Conservation (phyloP, 2,888 invertebrate species). For the Agonopterix subpropinquella region DNA sequence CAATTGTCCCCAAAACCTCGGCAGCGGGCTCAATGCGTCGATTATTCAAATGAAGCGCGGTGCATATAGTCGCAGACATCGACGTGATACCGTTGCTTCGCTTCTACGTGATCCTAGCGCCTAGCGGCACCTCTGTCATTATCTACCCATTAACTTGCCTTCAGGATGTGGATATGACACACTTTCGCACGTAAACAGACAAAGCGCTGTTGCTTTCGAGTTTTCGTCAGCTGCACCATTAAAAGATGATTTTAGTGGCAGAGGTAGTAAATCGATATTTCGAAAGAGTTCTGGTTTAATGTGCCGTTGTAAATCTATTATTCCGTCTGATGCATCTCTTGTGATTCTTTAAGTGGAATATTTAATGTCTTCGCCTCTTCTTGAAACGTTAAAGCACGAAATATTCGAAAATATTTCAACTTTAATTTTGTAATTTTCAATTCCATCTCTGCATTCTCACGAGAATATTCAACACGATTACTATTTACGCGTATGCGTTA, state of each 20-base stretch:
- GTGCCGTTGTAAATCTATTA: too few species aligned
- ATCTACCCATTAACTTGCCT: constrained; percentile 42
- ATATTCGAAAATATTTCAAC: too few species aligned
- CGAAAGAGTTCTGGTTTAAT: too few species aligned
- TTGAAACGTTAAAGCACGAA: too few species aligned
- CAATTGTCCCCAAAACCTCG: constrained; percentile 17
- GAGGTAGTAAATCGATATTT: too few species aligned
- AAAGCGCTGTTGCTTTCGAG: constrained; percentile 16
- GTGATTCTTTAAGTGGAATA: too few species aligned
- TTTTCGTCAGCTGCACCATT: too few species aligned
- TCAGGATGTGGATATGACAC: constrained; percentile 50
- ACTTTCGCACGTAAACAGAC: constrained; percentile 38
- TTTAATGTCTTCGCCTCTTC: too few species aligned
- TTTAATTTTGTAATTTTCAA: too few species aligned
- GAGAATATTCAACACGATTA: constrained; percentile 30
- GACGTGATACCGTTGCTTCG: constrained; percentile 51
- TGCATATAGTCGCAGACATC: constrained; percentile 28
- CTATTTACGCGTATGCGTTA: constrained; percentile 44
- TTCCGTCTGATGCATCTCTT: too few species aligned
- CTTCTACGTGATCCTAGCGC: constrained; percentile 58
- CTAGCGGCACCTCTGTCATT: constrained; percentile 52
- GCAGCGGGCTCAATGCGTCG: constrained; percentile 30
- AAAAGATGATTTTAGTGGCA: too few species aligned
- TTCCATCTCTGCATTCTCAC: constrained; percentile 30
- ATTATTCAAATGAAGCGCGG: constrained; percentile 59